Evolutionary conservation across 2,797 vertebrate genomes (phyloP), one percentile per base, ranked within the genome.

Genomic region (Phaenicophaeus curvirostris): DNA sequence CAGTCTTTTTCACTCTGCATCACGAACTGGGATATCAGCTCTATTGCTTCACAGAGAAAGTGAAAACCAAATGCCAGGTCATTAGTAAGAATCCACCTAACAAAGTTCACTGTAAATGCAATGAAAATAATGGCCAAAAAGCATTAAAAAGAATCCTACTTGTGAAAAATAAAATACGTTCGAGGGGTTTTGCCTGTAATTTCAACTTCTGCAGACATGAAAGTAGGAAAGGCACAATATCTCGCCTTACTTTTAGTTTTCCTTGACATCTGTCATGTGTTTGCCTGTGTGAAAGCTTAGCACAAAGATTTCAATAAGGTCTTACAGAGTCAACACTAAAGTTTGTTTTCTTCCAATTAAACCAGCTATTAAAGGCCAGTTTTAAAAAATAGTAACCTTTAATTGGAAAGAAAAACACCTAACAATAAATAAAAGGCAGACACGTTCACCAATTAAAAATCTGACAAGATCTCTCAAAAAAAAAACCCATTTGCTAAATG

Each of bases 391-490:
- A 89, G 80, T 72, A 92, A 81, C 71, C 83, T 93, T 95, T 97
- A 98, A 97, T 93, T 97, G 93, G 96, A 72, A 94, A 94, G 93
- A 85, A 95, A 96, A 97, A 85, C 23, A 8, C 94, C 94, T 87
- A 94, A 91, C 90, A 87, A 87, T 67, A 96, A 96, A 89, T 81
- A 95, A 88, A 95, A 92, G 80, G 93, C 61, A 97, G 95, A 89
- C 94, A 97, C 72, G 73, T 92, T 94, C 87, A 91, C 96, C 96
- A 97, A 98, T 97, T 97, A 97, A 97, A 97, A 97, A 94, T 79
- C 74, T 97, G 96, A 97, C 96, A 97, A 93, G 93, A 95, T 92
- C 71, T 93, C 69, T 78, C 83, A 79, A 94, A 96, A 88, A 92
- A 93, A 89, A 77, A 15, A 91, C 27, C 27, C 80, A 71, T 89